phyloP scores from a whole-genome alignment of 1,140 invertebrate species.

The Drosophila insularis region DNA sequence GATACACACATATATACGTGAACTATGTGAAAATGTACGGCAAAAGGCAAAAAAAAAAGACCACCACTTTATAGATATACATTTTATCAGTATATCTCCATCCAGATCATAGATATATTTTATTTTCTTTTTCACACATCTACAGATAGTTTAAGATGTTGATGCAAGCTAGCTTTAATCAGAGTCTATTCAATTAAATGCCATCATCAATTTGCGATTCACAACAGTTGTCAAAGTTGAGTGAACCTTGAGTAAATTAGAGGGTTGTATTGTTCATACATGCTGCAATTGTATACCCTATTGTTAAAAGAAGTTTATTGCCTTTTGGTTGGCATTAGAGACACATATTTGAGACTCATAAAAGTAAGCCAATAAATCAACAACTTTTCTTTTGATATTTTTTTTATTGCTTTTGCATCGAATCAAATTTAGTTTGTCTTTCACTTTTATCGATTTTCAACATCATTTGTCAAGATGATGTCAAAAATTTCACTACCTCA shows the following conservation, averaged over 20 bases:
- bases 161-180: constrained; percentile 34
- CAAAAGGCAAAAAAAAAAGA: not conserved
- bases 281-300: constrained; percentile 36
- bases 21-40: not conserved
- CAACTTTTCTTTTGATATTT: not conserved
- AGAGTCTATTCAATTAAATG: constrained; percentile 38
- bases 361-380: not conserved
- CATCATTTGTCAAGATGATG: no score
- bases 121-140: no score
- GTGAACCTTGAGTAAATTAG: constrained; percentile 13
- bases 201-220: constrained; percentile 50
- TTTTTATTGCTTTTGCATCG: not conserved
- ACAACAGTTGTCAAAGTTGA: constrained; percentile 53
- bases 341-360: no score
- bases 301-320: not conserved
- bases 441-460: no score
- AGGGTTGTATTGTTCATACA: constrained; percentile 46
- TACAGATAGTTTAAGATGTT: not conserved
- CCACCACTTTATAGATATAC: not conserved
- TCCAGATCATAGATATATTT: not conserved
- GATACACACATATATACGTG: not conserved
- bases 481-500: no score
- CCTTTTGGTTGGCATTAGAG: not conserved
- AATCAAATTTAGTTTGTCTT: no score
- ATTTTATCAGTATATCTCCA: not conserved